These are phyloP conservation scores for Elysia crispata DNA, from an alignment of 2,888 invertebrate species.

Conservation along the genomic window DNA sequence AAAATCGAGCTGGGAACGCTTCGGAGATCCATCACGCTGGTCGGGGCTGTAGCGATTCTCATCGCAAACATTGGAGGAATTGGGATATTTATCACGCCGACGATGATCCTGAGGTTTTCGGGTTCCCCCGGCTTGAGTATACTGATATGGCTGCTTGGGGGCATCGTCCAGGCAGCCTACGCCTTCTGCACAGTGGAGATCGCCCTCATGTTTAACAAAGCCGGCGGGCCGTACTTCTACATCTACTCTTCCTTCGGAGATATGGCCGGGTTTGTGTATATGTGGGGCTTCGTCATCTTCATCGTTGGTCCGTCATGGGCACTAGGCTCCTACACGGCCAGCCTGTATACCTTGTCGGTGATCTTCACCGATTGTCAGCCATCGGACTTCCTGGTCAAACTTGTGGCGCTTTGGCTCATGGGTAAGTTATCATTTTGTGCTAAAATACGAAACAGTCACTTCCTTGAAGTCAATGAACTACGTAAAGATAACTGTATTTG, in stretches of 20 bases:
- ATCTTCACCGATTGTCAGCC: constrained; percentile 55
- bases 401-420: constrained; percentile 56
- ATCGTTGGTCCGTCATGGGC: constrained; percentile 58
- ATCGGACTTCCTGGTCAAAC: constrained; percentile 52
- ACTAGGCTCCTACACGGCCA: constrained; percentile 52
- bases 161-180: constrained; percentile 56
- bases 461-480: background rate
- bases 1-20: background rate
- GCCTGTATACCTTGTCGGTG: constrained; percentile 56
- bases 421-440: too few species aligned
- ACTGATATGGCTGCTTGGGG: constrained; percentile 55
- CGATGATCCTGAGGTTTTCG: constrained; percentile 53
- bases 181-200: constrained; percentile 59
- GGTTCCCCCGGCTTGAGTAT: constrained; percentile 58
- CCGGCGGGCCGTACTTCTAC: constrained; percentile 62
- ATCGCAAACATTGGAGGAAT: constrained; percentile 57
- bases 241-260: constrained; percentile 56
- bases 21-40: constrained; percentile 46
- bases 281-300: constrained; percentile 61
- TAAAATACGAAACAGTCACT: too few species aligned
- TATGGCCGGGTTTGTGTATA: constrained; percentile 56
- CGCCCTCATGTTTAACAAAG: constrained; percentile 55
- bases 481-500: background rate
- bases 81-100: constrained; percentile 57
- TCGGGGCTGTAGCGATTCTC: constrained; percentile 49